Evolutionary conservation across 1,140 invertebrate genomes (phyloP).

Genomic region (Drosophila tsacasi): DNA sequence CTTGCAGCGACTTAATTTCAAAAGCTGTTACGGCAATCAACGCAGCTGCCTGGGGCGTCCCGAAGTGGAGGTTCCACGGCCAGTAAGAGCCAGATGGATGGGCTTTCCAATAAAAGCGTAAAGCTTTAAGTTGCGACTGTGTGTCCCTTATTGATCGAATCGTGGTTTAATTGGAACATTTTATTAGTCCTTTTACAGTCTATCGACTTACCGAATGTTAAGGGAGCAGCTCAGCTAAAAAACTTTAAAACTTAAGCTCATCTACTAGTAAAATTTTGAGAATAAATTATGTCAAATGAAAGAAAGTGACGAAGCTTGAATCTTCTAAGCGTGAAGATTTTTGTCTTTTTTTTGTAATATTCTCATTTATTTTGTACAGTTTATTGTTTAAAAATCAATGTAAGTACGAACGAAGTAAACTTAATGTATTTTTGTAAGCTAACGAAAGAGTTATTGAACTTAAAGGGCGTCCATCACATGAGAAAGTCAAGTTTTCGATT

Average conservation of each 20-base stretch:
- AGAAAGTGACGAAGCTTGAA: background rate
- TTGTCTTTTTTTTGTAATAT: background rate
- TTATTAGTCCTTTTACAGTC: slow-evolving; percentile 48
- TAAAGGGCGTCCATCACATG: background rate
- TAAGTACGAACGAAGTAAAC: background rate
- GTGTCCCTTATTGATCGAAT: slow-evolving; percentile 47
- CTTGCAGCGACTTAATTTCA: slow-evolving; percentile 78
- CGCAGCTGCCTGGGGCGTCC: slow-evolving; percentile 57
- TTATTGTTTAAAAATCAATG: too few species aligned
- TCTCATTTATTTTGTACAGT: too few species aligned
- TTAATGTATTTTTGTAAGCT: background rate
- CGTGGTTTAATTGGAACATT: slow-evolving; percentile 44
- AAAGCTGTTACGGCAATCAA: slow-evolving; percentile 81
- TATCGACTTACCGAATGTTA: slow-evolving; percentile 11
- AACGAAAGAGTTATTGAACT: background rate
- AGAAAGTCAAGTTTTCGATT: background rate
- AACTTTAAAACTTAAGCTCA: background rate
- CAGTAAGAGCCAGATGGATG: slow-evolving; percentile 47
- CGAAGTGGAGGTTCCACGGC: slow-evolving; percentile 2
- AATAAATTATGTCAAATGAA: slow-evolving; percentile 7
- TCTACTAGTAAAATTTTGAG: slow-evolving; percentile 1
- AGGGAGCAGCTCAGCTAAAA: background rate
- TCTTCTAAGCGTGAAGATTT: background rate
- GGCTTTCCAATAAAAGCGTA: slow-evolving; percentile 49
- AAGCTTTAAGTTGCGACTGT: slow-evolving; percentile 51